Conservation (phyloP, 2,797 vertebrate genomes). For the Thaleichthys pacificus region DNA sequence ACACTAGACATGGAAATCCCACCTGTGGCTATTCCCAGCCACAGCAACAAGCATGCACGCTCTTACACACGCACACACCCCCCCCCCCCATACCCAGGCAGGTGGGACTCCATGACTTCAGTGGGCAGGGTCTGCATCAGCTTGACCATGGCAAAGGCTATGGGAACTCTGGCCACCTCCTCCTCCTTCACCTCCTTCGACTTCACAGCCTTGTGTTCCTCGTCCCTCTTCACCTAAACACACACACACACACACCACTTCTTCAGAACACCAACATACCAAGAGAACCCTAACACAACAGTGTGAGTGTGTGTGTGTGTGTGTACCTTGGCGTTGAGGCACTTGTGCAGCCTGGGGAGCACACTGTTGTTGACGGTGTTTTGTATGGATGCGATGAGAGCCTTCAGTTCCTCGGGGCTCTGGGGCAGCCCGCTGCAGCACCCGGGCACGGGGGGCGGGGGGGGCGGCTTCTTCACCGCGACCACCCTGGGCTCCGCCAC, state of each 20-base stretch:
- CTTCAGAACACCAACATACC: too few relatives aligned
- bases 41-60: not conserved
- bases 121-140: constrained; percentile 92
- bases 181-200: constrained; percentile 91
- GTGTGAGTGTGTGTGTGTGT: constrained; percentile 14
- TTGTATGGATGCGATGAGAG: constrained; percentile 83
- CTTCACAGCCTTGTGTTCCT: constrained; percentile 92
- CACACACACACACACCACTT: not conserved
- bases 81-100: constrained; percentile 81
- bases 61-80: not conserved
- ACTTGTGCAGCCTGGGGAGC: constrained; percentile 90
- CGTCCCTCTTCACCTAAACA: constrained; percentile 86
- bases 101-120: constrained; percentile 87
- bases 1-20: too few relatives aligned
- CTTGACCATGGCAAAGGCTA: constrained; percentile 95
- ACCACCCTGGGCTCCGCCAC: constrained; percentile 15
- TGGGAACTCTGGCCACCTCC: constrained; percentile 86
- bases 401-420: constrained; percentile 82
- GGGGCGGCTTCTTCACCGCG: not conserved
- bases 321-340: constrained; percentile 89
- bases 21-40: too few relatives aligned
- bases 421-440: constrained; percentile 78
- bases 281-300: not conserved
- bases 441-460: not conserved
- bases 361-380: constrained; percentile 80